Percentiles rank a stretch among this genome's conserved stretches.
Evolutionary conservation across 2,888 invertebrate species (phyloP).

Genomic region (Linnaemya tessellans): DNA sequence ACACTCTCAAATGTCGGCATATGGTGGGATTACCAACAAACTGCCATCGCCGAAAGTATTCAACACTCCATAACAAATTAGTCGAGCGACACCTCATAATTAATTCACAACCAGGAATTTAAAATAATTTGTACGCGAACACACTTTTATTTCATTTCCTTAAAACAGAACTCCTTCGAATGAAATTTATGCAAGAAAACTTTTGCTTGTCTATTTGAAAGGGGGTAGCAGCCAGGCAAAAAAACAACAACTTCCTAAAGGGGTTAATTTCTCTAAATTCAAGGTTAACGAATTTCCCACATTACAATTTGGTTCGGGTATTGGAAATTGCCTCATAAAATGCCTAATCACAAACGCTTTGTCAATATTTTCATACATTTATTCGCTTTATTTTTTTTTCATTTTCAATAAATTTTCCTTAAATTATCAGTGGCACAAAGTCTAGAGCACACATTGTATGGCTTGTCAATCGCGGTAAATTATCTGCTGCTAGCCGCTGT

Average conservation of each 20-base stretch:
- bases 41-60: not conserved
- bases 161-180: slow-evolving; percentile 43
- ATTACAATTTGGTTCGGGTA: slow-evolving; percentile 60
- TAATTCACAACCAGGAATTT: slow-evolving; percentile 80
- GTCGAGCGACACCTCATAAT: slow-evolving; percentile 79
- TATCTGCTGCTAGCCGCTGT: slow-evolving; percentile 11
- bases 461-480: slow-evolving; percentile 63
- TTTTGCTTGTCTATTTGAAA: slow-evolving; percentile 27
- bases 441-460: slow-evolving; percentile 40
- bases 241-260: slow-evolving; percentile 47
- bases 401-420: slow-evolving; percentile 48
- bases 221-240: not conserved
- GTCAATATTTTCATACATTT: slow-evolving; percentile 76
- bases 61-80: slow-evolving; percentile 70
- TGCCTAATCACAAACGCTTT: slow-evolving; percentile 77
- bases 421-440: not conserved
- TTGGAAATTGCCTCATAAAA: slow-evolving; percentile 74
- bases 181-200: slow-evolving; percentile 16
- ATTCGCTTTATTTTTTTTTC: not conserved
- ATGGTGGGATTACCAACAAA: slow-evolving; percentile 51
- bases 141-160: slow-evolving; percentile 65
- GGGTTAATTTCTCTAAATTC: slow-evolving; percentile 35
- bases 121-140: slow-evolving; percentile 77
- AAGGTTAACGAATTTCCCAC: slow-evolving; percentile 69
- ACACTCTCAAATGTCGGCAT: slow-evolving; percentile 61